Percentiles rank a stretch among this genome's conserved stretches.
phyloP scores from a whole-genome alignment of 2,113 vertebrate genomes.

The Phrynosoma blainvillii region DNA sequence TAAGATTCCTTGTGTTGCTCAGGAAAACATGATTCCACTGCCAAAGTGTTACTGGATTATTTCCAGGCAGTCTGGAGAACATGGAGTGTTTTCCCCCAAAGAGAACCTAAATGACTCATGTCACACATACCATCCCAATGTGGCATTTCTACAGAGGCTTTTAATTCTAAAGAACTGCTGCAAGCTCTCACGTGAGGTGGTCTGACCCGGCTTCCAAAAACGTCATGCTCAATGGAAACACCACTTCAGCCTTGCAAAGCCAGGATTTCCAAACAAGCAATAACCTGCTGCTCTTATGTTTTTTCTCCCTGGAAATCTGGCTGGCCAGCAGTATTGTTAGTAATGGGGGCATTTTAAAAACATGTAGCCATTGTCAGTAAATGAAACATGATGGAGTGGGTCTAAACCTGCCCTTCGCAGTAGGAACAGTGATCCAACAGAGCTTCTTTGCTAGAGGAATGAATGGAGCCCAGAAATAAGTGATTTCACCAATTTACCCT shows the following conservation, averaged over 20 bases:
- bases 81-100: not conserved
- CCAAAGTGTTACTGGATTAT: not conserved
- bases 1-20: not conserved
- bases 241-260: accelerated
- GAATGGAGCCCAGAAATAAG: not conserved
- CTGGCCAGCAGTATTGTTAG: not conserved
- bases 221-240: not conserved
- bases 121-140: not conserved
- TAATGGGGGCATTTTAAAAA: not conserved
- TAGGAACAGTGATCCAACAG: not conserved
- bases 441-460: not conserved
- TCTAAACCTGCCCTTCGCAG: not conserved
- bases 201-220: slow-evolving; percentile 20
- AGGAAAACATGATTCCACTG: slow-evolving; percentile 29
- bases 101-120: not conserved
- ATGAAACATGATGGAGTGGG: not conserved
- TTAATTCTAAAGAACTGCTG: slow-evolving; percentile 10
- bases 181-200: not conserved
- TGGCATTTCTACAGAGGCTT: not conserved
- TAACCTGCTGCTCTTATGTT: not conserved
- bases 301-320: not conserved
- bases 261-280: slow-evolving; percentile 2
- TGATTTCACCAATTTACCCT: not conserved
- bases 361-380: not conserved
- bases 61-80: not conserved